A percentile compares a stretch with the other conserved stretches of the same genome.
These are phyloP conservation scores for Epinephelus fuscoguttatus DNA, from an alignment of 2,113 vertebrate species.

Conservation along the genomic window DNA sequence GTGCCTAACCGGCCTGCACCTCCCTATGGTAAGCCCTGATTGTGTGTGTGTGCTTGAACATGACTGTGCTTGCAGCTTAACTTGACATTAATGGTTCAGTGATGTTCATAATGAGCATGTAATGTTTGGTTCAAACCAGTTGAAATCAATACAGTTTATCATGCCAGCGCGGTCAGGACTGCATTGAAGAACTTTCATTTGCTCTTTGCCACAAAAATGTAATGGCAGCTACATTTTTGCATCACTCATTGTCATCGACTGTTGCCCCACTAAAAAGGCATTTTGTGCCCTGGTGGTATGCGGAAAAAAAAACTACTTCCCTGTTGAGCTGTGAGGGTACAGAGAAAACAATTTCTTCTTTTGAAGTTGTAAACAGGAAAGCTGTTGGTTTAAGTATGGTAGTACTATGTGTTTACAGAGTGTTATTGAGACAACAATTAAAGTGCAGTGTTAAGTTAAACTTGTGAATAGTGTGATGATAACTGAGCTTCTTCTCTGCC, in stretches of 20 bases:
- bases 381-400: slow-evolving; percentile 44
- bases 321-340: slow-evolving; percentile 25
- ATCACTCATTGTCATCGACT: neutral
- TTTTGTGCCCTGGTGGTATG: slow-evolving; percentile 26
- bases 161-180: too few species aligned
- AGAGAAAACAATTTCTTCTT: slow-evolving; percentile 50
- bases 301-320: slow-evolving; percentile 28
- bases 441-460: neutral
- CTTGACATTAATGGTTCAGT: slow-evolving; percentile 4
- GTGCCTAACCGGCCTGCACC: slow-evolving; percentile 82
- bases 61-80: slow-evolving; percentile 20
- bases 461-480: neutral
- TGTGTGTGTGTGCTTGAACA: slow-evolving; percentile 9
- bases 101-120: slow-evolving; percentile 5
- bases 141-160: neutral
- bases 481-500: neutral
- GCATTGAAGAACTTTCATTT: neutral
- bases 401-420: slow-evolving; percentile 4
- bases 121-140: neutral
- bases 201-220: neutral
- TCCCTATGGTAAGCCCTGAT: slow-evolving; percentile 80
- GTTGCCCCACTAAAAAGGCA: slow-evolving; percentile 8
- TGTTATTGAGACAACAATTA: neutral
- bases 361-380: slow-evolving; percentile 72
- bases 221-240: neutral